phyloP scores from a whole-genome alignment of 2,888 invertebrate genomes.

The Drosophila meridiana region DNA sequence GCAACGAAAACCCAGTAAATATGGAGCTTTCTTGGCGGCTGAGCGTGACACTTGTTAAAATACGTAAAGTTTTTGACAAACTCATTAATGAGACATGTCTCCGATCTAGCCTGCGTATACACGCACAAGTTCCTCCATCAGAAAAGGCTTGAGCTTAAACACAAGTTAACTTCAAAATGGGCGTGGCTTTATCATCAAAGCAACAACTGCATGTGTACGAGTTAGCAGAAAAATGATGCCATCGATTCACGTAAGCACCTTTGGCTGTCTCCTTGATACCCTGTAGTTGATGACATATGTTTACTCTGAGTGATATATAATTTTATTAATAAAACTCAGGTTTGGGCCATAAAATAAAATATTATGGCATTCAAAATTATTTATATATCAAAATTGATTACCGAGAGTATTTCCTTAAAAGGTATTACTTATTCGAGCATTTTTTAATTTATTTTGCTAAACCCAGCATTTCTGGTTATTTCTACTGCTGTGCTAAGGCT shows the following conservation, averaged over 20 bases:
- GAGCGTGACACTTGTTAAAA: slow-evolving; percentile 46
- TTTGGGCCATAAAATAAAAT: no score
- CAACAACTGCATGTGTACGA: slow-evolving; percentile 29
- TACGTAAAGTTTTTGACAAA: slow-evolving; percentile 46
- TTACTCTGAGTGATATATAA: no score
- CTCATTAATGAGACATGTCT: slow-evolving; percentile 45
- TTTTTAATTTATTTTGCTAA: not conserved
- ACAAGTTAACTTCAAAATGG: slow-evolving; percentile 12
- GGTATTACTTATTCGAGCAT: not conserved
- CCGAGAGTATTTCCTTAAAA: not conserved
- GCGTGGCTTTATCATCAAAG: slow-evolving; percentile 37
- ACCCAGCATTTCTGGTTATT: slow-evolving; percentile 13
- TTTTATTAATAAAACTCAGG: no score
- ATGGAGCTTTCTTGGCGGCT: not conserved
- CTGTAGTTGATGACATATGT: not conserved
- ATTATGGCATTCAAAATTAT: no score
- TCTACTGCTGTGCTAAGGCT: slow-evolving; percentile 1
- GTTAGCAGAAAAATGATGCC: slow-evolving; percentile 13
- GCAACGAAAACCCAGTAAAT: slow-evolving; percentile 27
- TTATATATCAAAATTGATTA: no score
- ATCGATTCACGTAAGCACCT: no score
- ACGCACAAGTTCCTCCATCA: not conserved
- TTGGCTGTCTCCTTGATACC: not conserved
- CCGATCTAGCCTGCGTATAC: not conserved
- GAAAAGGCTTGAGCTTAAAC: slow-evolving; percentile 21